Conservation (phyloP, 1,140 invertebrate genomes). For the Palaemon carinicauda region DNA sequence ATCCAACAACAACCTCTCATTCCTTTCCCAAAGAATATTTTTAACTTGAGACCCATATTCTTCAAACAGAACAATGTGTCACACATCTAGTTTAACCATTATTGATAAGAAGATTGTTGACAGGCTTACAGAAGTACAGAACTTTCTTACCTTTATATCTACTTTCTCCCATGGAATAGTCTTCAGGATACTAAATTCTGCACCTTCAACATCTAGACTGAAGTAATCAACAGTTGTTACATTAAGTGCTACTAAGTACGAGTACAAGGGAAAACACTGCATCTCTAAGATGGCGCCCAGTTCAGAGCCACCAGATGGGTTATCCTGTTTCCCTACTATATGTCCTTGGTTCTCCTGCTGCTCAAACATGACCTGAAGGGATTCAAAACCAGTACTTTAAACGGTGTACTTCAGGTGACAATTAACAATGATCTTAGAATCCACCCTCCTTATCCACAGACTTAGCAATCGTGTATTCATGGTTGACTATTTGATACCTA, state of each 20-base stretch:
- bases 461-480: too few relatives aligned
- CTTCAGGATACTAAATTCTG: conserved; percentile 60
- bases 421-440: background rate
- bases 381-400: too few relatives aligned
- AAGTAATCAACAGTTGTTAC: conserved; percentile 62
- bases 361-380: conserved; percentile 48
- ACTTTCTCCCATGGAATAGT: conserved; percentile 61
- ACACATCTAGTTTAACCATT: too few relatives aligned
- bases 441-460: too few relatives aligned
- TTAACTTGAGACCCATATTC: too few relatives aligned
- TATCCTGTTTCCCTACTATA: conserved; percentile 41
- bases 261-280: conserved; percentile 59
- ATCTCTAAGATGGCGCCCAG: conserved; percentile 39
- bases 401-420: too few relatives aligned
- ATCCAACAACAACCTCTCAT: too few relatives aligned
- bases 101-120: too few relatives aligned
- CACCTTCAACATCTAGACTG: conserved; percentile 63
- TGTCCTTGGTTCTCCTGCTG: conserved; percentile 53
- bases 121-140: too few relatives aligned
- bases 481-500: too few relatives aligned
- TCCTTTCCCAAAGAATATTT: too few relatives aligned
- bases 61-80: too few relatives aligned
- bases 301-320: conserved; percentile 23
- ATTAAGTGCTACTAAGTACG: conserved; percentile 53
- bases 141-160: conserved; percentile 54